Base-by-base conservation (phyloP, 2,888 invertebrate species). In the Mechanitis messenoides region DNA sequence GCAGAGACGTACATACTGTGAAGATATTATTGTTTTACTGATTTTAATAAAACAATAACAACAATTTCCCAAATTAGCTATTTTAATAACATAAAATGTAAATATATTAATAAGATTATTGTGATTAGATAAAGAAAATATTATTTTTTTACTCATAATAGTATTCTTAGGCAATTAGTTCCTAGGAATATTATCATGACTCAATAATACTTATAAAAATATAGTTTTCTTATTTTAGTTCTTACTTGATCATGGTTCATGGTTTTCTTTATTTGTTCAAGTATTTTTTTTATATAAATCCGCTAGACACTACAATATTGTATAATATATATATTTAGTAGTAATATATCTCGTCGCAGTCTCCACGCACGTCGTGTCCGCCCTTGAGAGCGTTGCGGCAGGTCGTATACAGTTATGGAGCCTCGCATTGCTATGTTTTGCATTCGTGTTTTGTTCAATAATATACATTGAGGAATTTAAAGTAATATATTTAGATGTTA, bases 371-470 rank as follows among this genome's bases (percentile, higher is more conserved):
- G 59, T 20, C 72, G 69, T 67, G 54, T 73, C 60, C 76, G 87
- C 81, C 87, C 87, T 87, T 87, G 87, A 80, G 79, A 76, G 78
- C 80, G 77, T 86, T 87, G 87, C 72, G 85, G 87, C 85, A 87
- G 87, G 87, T 88, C 88, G 65, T 67, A 61, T 69, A 72, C 71
- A 72, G 72, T 71, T 72, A 72, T 62, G 66, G 42, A 42, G 69
- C 64, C 53, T 61, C 62, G 71, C 65, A 69, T 71, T 63, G 67
- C 64, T 59, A 62, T 68, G 64, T 67, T 55, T 59, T 59, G 63
- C 64, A 62, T 63, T 64, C 69, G 58, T 57, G 58, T 54, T 66
- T 57, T 63, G 47, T 56, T 31, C 9, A 50, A 50, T 50, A 50
- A 50, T 31, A 50, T 50, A 50, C 50, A 31, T 50, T 50, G 31